A percentile compares a stretch with the other conserved stretches of the same genome.
Conservation (phyloP, 2,113 vertebrate genomes). For the Dasyurus viverrinus region DNA sequence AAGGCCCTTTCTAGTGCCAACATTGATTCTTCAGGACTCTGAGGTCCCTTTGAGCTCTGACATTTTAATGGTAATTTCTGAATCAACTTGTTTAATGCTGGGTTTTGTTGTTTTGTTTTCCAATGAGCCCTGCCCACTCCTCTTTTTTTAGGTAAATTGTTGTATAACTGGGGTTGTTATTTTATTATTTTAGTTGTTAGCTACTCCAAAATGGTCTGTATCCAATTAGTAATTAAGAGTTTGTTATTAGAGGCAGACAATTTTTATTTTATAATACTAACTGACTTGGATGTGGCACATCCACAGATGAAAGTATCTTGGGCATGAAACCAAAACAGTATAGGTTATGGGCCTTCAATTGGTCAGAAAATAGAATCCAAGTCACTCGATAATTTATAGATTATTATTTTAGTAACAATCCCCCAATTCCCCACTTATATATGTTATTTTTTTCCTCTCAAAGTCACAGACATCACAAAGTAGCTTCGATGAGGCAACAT, state of each 20-base stretch:
- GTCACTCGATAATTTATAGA: constrained; percentile 55
- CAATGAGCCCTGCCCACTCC: background rate
- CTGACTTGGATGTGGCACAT: constrained; percentile 68
- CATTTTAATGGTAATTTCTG: no score
- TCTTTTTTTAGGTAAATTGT: background rate
- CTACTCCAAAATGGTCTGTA: background rate
- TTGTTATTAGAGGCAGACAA: constrained; percentile 69
- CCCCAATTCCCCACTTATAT: background rate
- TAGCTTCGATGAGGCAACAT: constrained; percentile 29
- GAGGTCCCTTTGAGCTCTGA: background rate
- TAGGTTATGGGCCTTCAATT: constrained; percentile 55
- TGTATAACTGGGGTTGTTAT: background rate
- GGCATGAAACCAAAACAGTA: constrained; percentile 50
- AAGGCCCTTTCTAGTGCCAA: background rate
- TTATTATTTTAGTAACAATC: background rate
- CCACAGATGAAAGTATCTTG: constrained; percentile 51
- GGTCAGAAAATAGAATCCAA: constrained; percentile 57
- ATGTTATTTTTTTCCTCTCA: background rate
- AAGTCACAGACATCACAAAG: constrained; percentile 14
- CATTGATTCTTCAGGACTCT: background rate
- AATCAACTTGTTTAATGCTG: background rate
- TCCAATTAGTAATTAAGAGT: constrained; percentile 70
- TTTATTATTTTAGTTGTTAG: background rate
- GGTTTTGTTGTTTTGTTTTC: background rate
- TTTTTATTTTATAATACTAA: constrained; percentile 77